These are phyloP conservation scores for Drosophila pruinosa DNA, from an alignment of 1,140 invertebrate species.

Conservation along the genomic window DNA sequence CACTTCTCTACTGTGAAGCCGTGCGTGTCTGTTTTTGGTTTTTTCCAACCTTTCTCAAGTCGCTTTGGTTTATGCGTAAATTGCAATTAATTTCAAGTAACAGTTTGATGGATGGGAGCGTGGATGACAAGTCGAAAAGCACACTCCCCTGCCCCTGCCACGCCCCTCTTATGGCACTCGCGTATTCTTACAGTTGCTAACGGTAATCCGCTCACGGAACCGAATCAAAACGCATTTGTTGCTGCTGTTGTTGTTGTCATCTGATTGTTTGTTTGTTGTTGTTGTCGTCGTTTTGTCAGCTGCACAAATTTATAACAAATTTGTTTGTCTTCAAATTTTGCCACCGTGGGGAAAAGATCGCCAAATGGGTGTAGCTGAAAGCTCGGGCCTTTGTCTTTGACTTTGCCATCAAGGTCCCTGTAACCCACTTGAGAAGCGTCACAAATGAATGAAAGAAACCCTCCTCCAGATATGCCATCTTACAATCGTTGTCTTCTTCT, in stretches of 20 bases:
- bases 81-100: conserved; percentile 67
- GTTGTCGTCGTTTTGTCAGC: conserved; percentile 35
- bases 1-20: background rate
- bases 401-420: background rate
- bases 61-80: conserved; percentile 62
- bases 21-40: conserved; percentile 31
- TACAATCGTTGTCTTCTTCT: background rate
- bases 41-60: conserved; percentile 28
- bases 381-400: background rate
- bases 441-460: background rate
- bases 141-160: background rate
- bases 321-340: conserved; percentile 30
- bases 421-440: conserved; percentile 5
- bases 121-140: conserved; percentile 21
- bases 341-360: background rate
- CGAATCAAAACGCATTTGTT: conserved; percentile 1
- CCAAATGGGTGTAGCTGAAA: background rate
- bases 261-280: background rate
- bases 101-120: conserved; percentile 33
- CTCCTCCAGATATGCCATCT: background rate
- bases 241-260: background rate
- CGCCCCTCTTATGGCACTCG: background rate
- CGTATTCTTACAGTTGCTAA: conserved; percentile 20
- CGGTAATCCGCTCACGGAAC: conserved; percentile 35
- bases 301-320: conserved; percentile 34